phyloP scores from a whole-genome alignment of 1,140 invertebrate species.

The Propsilocerus akamusi region DNA sequence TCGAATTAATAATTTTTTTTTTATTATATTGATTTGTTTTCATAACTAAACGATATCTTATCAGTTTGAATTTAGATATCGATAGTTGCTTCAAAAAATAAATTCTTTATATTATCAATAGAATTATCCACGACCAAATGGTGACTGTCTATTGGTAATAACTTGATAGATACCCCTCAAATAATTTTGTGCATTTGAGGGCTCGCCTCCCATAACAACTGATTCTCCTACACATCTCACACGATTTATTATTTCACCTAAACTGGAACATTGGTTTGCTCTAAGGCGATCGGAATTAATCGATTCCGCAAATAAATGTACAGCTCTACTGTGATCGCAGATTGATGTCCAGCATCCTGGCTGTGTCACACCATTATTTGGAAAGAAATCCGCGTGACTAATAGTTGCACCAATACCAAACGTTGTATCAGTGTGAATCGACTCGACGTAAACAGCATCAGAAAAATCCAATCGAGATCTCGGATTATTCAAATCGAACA shows the following conservation, averaged over 20 bases:
- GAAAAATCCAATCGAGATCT: conserved; percentile 38
- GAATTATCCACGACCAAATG: too few relatives aligned
- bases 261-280: background rate
- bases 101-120: too few relatives aligned
- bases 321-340: background rate
- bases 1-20: too few relatives aligned
- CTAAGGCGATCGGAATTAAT: background rate
- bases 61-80: too few relatives aligned
- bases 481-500: conserved; percentile 26
- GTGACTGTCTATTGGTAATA: too few relatives aligned
- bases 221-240: background rate
- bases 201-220: background rate
- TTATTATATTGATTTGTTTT: too few relatives aligned
- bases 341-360: conserved; percentile 34
- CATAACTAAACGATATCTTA: too few relatives aligned
- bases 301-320: background rate
- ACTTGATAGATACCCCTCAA: too few relatives aligned
- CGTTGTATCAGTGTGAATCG: conserved; percentile 52
- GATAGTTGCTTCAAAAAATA: too few relatives aligned
- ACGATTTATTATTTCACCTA: background rate
- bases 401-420: conserved; percentile 32
- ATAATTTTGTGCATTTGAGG: too few relatives aligned
- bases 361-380: conserved; percentile 43
- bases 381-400: conserved; percentile 52
- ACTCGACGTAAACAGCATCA: conserved; percentile 50